Conservation (phyloP, 2,113 vertebrate species). For the Glaucidium brasilianum region DNA sequence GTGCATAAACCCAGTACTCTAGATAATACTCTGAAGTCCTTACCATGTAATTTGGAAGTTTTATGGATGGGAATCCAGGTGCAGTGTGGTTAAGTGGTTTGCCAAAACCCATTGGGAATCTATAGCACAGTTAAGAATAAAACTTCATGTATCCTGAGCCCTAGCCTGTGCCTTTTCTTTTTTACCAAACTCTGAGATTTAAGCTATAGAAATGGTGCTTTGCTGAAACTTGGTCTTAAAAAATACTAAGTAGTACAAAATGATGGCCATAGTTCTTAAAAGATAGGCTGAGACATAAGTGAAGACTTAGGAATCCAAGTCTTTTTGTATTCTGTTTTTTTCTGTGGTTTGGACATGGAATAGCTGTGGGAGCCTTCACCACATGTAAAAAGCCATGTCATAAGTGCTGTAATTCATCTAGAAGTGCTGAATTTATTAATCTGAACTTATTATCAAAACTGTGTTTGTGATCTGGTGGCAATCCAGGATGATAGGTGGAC, state of each 20-base stretch:
- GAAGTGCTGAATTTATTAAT: neutral
- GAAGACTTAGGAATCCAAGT: neutral
- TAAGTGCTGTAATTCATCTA: neutral
- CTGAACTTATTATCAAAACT: neutral
- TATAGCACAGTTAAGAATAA: neutral
- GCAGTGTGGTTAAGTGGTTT: neutral
- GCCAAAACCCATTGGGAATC: neutral
- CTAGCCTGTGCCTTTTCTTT: neutral
- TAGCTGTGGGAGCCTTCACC: neutral
- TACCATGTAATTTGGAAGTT: neutral
- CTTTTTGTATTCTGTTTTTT: neutral
- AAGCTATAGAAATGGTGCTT: neutral
- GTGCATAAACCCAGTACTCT: neutral
- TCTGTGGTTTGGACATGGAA: neutral
- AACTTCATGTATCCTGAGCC: neutral
- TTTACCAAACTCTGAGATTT: neutral
- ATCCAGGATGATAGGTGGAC: neutral
- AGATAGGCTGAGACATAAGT: neutral
- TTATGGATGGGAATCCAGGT: neutral
- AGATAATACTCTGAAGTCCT: neutral
- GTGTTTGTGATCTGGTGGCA: neutral
- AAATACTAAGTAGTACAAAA: neutral
- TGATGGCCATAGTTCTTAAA: neutral
- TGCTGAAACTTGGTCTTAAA: neutral
- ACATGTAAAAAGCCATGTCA: neutral